Conservation (phyloP, 1,140 invertebrate genomes). For the Drosophila ironensis region DNA sequence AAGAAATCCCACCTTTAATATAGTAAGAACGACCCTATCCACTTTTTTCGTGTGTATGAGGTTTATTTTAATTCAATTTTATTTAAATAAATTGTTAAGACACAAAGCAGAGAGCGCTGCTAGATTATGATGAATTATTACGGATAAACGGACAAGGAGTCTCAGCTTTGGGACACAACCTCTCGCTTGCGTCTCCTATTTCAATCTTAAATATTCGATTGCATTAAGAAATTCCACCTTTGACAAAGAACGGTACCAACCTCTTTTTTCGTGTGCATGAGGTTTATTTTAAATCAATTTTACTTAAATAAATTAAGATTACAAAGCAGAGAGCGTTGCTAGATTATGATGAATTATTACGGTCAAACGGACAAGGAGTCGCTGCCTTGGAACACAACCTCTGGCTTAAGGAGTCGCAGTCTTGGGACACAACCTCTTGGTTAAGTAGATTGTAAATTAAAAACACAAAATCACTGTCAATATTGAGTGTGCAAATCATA, state of each 20-base stretch:
- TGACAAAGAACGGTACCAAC: background rate
- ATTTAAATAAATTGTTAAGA: slow-evolving; percentile 79
- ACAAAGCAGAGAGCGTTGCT: slow-evolving; percentile 76
- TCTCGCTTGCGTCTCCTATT: too few species aligned
- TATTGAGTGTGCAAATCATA: background rate
- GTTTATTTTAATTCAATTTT: slow-evolving; percentile 77
- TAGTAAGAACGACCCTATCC: background rate
- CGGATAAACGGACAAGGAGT: too few species aligned
- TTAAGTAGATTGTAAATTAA: too few species aligned
- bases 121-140: slow-evolving; percentile 52
- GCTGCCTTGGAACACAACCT: too few species aligned
- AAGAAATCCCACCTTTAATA: too few species aligned
- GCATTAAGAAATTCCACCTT: too few species aligned
- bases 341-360: slow-evolving; percentile 49
- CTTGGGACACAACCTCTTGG: too few species aligned
- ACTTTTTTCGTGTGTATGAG: slow-evolving; percentile 28
- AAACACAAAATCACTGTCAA: too few species aligned
- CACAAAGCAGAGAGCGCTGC: slow-evolving; percentile 76
- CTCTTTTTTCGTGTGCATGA: slow-evolving; percentile 22
- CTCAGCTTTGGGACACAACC: too few species aligned
- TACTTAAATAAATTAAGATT: slow-evolving; percentile 79
- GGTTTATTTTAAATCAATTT: slow-evolving; percentile 77
- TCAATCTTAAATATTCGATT: too few species aligned
- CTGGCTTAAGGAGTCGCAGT: too few species aligned
- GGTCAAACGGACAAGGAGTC: too few species aligned